Evolutionary conservation across 2,888 invertebrate genomes (phyloP).

Genomic region (Acleris laterana): DNA sequence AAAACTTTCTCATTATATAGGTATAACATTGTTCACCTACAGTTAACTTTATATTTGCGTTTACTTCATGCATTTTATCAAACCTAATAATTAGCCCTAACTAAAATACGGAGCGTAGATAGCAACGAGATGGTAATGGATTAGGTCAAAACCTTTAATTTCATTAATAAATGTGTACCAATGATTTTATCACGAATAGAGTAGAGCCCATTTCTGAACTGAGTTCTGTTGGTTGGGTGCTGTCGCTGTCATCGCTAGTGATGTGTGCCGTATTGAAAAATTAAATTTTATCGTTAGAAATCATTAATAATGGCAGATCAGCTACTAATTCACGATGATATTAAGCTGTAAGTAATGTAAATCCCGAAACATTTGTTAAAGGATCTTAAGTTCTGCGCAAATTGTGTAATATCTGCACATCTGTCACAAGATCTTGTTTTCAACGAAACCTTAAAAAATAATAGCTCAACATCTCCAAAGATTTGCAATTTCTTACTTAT

Average conservation of each 20-base stretch:
- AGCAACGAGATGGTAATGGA: no score
- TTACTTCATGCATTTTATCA: no score
- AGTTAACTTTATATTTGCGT: no score
- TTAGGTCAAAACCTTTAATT: no score
- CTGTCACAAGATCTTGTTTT: slow-evolving; percentile 44
- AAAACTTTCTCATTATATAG: no score
- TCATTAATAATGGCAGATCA: slow-evolving; percentile 83
- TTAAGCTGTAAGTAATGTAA: slow-evolving; percentile 87
- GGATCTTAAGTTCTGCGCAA: not conserved
- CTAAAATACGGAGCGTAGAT: no score
- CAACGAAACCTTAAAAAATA: slow-evolving; percentile 50
- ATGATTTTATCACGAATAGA: no score
- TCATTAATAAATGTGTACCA: no score
- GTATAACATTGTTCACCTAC: no score
- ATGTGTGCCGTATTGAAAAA: slow-evolving; percentile 35
- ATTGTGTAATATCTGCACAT: slow-evolving; percentile 14
- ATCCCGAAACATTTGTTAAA: slow-evolving; percentile 13
- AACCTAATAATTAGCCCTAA: no score
- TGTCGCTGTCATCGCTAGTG: slow-evolving; percentile 26
- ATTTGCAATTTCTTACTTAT: not conserved
- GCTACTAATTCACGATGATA: slow-evolving; percentile 88
- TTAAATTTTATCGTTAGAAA: slow-evolving; percentile 34
- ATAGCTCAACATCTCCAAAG: slow-evolving; percentile 4
- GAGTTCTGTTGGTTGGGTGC: slow-evolving; percentile 1
- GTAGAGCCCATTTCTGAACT: slow-evolving; percentile 4